Evolutionary conservation across 2,113 vertebrate species (phyloP).

Genomic region (Heterocephalus glaber): DNA sequence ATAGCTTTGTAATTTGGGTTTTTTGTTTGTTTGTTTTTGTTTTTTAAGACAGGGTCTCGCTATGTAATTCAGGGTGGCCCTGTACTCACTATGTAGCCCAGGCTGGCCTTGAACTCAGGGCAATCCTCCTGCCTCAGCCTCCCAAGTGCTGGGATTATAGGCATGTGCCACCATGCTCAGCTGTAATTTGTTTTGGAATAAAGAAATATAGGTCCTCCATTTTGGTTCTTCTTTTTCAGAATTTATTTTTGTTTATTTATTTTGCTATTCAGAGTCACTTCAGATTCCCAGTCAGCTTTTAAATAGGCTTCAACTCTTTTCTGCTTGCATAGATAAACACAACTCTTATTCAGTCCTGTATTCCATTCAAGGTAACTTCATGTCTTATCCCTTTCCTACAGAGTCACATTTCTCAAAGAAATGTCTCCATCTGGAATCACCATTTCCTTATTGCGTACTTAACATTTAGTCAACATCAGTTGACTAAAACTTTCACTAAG

Average conservation of each 20-base stretch:
- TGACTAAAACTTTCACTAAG: background rate
- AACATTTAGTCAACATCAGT: background rate
- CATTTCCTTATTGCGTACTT: background rate
- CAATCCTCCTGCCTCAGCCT: no score
- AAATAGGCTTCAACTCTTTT: background rate
- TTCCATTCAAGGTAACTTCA: background rate
- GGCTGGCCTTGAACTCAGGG: no score
- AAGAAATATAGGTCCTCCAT: background rate
- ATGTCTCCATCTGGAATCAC: background rate
- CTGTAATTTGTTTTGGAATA: background rate
- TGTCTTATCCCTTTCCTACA: background rate
- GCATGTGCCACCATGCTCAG: background rate
- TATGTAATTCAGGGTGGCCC: no score
- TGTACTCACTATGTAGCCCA: no score
- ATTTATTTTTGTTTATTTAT: background rate
- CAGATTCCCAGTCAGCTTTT: background rate
- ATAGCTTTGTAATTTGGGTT: background rate
- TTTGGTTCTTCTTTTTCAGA: background rate
- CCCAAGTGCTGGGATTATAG: background rate
- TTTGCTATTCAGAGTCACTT: background rate
- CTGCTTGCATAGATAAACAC: background rate
- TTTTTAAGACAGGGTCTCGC: no score
- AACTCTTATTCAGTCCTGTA: background rate
- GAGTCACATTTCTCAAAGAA: constrained; percentile 22
- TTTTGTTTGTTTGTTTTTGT: no score